Evolutionary conservation across 2,113 vertebrate genomes (phyloP).

Genomic region (Holacanthus passer): DNA sequence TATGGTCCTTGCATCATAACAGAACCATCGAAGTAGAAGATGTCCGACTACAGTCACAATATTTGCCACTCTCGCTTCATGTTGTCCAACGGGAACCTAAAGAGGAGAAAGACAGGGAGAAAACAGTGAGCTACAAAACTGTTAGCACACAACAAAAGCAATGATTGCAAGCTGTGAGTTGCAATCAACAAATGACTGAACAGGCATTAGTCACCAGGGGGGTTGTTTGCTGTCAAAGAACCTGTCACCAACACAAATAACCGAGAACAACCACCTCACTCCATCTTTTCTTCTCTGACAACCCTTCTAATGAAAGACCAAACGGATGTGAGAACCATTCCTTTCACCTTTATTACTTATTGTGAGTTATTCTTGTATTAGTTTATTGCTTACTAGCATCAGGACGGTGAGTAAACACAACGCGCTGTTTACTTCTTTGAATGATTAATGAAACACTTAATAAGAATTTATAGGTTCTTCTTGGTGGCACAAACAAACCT

Average conservation of each 20-base stretch:
- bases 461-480: background rate
- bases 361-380: background rate
- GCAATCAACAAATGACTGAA: slow-evolving; percentile 38
- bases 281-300: background rate
- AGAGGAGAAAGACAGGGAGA: slow-evolving; percentile 43
- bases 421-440: slow-evolving; percentile 17
- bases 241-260: slow-evolving; percentile 41
- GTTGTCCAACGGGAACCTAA: slow-evolving; percentile 18
- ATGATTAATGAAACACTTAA: slow-evolving; percentile 40
- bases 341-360: background rate
- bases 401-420: background rate
- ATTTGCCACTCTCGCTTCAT: background rate
- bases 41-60: background rate
- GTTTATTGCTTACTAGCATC: background rate
- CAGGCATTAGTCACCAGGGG: slow-evolving; percentile 25
- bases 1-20: background rate
- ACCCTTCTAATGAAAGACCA: slow-evolving; percentile 9
- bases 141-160: slow-evolving; percentile 14
- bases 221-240: slow-evolving; percentile 29
- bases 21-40: background rate
- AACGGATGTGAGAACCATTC: background rate
- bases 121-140: slow-evolving; percentile 10
- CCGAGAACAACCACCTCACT: background rate
- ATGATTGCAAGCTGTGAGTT: background rate
- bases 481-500: background rate